Percentiles rank a stretch among this genome's conserved stretches.
These are phyloP conservation scores for Latrodectus geometricus DNA, from an alignment of 1,140 invertebrate genomes.

Conservation along the genomic window DNA sequence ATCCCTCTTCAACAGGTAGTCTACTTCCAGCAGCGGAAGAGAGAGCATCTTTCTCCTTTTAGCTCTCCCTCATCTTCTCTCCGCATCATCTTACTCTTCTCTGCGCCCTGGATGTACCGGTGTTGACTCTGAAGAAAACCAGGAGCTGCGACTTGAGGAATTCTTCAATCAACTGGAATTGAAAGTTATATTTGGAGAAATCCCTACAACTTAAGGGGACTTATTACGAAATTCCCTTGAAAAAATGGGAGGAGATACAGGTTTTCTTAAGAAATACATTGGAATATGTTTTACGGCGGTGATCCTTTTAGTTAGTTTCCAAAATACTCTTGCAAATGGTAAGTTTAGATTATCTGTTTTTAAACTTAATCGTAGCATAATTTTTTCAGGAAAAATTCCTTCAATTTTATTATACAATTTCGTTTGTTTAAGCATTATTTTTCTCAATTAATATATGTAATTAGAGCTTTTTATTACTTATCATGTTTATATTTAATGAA, in stretches of 20 bases:
- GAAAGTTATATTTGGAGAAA: not conserved
- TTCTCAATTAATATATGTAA: too few relatives aligned
- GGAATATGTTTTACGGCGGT: conserved; percentile 21
- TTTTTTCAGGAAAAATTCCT: too few relatives aligned
- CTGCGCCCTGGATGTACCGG: not conserved
- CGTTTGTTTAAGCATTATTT: too few relatives aligned
- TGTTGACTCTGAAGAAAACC: not conserved
- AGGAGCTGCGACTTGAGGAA: too few relatives aligned
- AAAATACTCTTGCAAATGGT: conserved; percentile 31
- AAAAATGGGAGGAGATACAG: not conserved
- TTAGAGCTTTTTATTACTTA: too few relatives aligned
- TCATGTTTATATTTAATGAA: too few relatives aligned
- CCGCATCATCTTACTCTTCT: conserved; percentile 12
- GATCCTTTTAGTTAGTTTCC: not conserved
- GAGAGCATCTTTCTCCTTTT: not conserved
- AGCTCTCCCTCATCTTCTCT: conserved; percentile 13
- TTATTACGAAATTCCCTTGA: not conserved
- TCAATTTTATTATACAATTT: too few relatives aligned
- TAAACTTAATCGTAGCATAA: too few relatives aligned
- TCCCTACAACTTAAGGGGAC: not conserved
- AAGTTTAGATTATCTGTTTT: not conserved
- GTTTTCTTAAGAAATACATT: conserved; percentile 10
- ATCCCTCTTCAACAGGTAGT: conserved; percentile 27
- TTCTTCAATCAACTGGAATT: not conserved
- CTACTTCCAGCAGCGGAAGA: not conserved